phyloP scores from a whole-genome alignment of 1,140 invertebrate genomes.

The Melitaea cinxia region DNA sequence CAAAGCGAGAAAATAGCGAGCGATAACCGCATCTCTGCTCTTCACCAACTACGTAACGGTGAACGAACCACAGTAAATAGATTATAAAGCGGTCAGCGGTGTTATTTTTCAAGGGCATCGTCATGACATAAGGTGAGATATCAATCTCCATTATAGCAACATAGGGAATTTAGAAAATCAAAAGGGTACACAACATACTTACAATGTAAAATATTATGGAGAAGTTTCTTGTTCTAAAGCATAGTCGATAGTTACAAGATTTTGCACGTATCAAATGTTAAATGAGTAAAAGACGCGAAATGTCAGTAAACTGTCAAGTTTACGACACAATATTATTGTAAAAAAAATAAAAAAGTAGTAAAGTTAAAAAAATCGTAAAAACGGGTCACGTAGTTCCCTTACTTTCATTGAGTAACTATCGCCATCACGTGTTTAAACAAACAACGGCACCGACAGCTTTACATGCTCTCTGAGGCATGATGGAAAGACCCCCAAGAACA shows the following conservation, averaged over 20 bases:
- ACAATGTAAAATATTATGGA: constrained; percentile 33
- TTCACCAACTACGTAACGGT: constrained; percentile 53
- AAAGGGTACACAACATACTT: not conserved
- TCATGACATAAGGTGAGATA: constrained; percentile 34
- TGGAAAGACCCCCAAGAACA: too few relatives aligned
- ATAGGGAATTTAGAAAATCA: not conserved
- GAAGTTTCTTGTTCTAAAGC: constrained; percentile 39
- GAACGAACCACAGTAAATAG: constrained; percentile 68
- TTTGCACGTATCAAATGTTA: constrained; percentile 58
- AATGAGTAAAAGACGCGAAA: constrained; percentile 58
- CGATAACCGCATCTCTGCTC: constrained; percentile 70
- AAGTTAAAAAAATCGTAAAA: too few relatives aligned
- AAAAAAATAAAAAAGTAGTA: too few relatives aligned
- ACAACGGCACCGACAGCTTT: too few relatives aligned
- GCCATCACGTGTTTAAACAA: too few relatives aligned
- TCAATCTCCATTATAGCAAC: constrained; percentile 17
- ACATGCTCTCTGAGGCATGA: too few relatives aligned
- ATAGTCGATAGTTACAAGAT: constrained; percentile 53
- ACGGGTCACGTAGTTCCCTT: too few relatives aligned
- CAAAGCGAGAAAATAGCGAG: constrained; percentile 75
- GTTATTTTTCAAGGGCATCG: constrained; percentile 54
- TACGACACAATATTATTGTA: constrained; percentile 62
- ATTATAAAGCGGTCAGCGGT: constrained; percentile 60
- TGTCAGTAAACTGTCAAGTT: constrained; percentile 75
- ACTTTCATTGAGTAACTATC: too few relatives aligned